Base-by-base conservation (phyloP, 1,140 invertebrate species). In the Zaprionus camerounensis region DNA sequence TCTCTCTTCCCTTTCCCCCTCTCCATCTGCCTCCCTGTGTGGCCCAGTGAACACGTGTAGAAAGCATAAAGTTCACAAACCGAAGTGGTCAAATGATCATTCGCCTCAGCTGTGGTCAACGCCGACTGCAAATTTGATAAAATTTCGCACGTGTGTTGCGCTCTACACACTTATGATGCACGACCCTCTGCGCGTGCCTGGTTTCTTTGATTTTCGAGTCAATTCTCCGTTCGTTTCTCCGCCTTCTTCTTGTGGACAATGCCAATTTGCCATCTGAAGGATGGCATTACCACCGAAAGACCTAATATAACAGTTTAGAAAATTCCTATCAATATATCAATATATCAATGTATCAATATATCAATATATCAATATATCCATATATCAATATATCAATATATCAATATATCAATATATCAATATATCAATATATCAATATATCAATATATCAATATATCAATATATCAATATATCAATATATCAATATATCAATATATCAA, bases 101-200 rank as follows among this genome's bases (percentile, higher is more conserved):
- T 51, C 46, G 46, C 46, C 20, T 51, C 20, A 49, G 46, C 46
- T 49, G 46, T 11, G 17, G 34, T 41, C 56, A 34, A 6, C 20
- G 31, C 56, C 56, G 11, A 24, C 49, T 76, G 63, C 51, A 69
- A 77, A 77, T 68, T 67, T 71, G 71, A 77, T 81, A 75, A 77
- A 81, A 59, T 59, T 36, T 34, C 20, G 20, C 34, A 59, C 41
- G 41, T 36, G 57, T 38, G 20, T 24, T 59, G 57, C 17, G n/a
- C 46, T 51, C 17, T 24, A 2, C 20, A 9, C 24, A 20, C 46
- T 22, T 22, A 51, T 51, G 46, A 51, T 24, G 46, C 20, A 51
- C 22, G 46, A 24, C 20, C 46, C 46, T 51, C 11, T 1, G 46
- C 20, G 46, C 46, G 46, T 51, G 46, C 46, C 46, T 51, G 46